Percentiles rank a stretch among this genome's conserved stretches.
These are phyloP conservation scores for Lasioglossum morio DNA, from an alignment of 2,888 invertebrate genomes.

Conservation along the genomic window DNA sequence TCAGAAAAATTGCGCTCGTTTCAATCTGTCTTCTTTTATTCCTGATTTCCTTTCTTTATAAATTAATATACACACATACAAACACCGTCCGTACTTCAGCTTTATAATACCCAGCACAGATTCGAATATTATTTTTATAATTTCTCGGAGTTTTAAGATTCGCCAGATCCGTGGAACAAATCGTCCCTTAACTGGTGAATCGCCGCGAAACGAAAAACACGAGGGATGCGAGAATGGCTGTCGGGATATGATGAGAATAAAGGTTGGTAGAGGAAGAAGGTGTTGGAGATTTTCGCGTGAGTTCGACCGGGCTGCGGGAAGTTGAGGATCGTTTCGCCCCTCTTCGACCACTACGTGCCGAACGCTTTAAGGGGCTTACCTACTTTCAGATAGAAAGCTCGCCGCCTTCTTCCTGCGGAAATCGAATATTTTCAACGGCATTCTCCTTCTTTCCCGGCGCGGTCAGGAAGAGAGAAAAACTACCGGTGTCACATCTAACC, in stretches of 20 bases:
- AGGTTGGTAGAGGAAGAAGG: slow-evolving; percentile 16
- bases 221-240: slow-evolving; percentile 24
- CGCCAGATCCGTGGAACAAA: neutral
- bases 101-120: too few species aligned
- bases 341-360: slow-evolving; percentile 59
- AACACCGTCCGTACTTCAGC: too few species aligned
- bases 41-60: too few species aligned
- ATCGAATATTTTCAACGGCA: slow-evolving; percentile 69
- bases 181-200: slow-evolving; percentile 19
- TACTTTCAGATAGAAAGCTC: slow-evolving; percentile 56
- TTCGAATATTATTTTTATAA: neutral
- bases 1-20: too few species aligned
- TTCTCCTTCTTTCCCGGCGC: slow-evolving; percentile 41
- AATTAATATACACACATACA: too few species aligned
- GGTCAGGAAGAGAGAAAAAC: slow-evolving; percentile 22
- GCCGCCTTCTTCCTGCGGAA: slow-evolving; percentile 57
- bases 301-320: slow-evolving; percentile 45
- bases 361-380: slow-evolving; percentile 65
- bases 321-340: slow-evolving; percentile 66
- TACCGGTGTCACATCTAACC: slow-evolving; percentile 27
- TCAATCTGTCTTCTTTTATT: too few species aligned
- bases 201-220: slow-evolving; percentile 11
- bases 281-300: slow-evolving; percentile 32
- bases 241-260: slow-evolving; percentile 37
- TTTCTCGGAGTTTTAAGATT: neutral